phyloP scores from a whole-genome alignment of 1,140 invertebrate species.

The Linepithema humile region DNA sequence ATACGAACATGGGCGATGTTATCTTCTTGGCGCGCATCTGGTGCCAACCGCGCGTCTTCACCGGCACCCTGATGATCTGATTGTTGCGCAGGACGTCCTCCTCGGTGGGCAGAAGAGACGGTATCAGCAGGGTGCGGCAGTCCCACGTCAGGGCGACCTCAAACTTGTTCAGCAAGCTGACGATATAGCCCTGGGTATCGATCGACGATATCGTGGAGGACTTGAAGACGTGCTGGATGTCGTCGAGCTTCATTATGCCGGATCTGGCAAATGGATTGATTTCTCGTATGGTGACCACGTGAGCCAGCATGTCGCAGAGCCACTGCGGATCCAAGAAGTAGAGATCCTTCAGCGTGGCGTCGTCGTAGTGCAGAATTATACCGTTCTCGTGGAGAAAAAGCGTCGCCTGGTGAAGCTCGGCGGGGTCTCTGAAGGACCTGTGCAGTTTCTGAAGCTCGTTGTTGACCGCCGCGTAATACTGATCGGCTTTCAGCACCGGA shows the following conservation, averaged over 20 bases:
- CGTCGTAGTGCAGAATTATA: conserved; percentile 98
- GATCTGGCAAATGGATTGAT: conserved; percentile 97
- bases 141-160: conserved; percentile 99
- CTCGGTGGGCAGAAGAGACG: conserved; percentile 95
- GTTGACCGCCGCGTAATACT: conserved; percentile 91
- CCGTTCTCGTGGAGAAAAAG: conserved; percentile 99
- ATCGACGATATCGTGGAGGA: conserved; percentile 85
- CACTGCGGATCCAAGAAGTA: conserved; percentile 99
- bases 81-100: conserved; percentile 86
- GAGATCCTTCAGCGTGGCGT: conserved; percentile 96
- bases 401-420: conserved; percentile 97
- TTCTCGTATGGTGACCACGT: conserved; percentile 97
- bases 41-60: conserved; percentile 89
- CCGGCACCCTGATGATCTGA: conserved; percentile 86
- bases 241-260: conserved; percentile 97
- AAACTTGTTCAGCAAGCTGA: conserved; percentile 97
- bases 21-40: conserved; percentile 87
- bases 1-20: conserved; percentile 84
- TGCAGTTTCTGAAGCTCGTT: conserved; percentile 89
- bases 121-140: conserved; percentile 94
- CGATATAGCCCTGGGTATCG: conserved; percentile 92
- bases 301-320: conserved; percentile 98
- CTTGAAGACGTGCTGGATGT: conserved; percentile 97
- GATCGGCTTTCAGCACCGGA: conserved; percentile 94
- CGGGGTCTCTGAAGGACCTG: conserved; percentile 92